A percentile compares a stretch with the other conserved stretches of the same genome.
Evolutionary conservation across 2,888 invertebrate genomes (phyloP).

Genomic region (Acrobasis consociella): DNA sequence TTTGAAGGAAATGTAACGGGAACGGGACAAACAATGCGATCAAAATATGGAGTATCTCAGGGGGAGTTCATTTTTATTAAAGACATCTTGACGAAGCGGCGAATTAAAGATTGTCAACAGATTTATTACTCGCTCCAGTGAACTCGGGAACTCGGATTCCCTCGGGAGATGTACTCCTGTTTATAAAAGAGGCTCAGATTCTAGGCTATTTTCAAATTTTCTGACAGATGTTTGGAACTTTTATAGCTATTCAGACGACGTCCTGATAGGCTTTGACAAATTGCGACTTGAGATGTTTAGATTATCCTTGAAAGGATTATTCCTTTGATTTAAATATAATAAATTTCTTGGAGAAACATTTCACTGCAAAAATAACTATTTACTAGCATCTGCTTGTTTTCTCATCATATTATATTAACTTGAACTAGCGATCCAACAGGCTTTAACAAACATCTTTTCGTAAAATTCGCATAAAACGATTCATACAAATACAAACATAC

Average conservation of each 20-base stretch:
- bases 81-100: constrained; percentile 55
- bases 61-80: constrained; percentile 58
- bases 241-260: constrained; percentile 10
- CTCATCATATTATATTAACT: too few species aligned
- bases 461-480: too few species aligned
- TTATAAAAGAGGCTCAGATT: constrained; percentile 40
- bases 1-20: not conserved
- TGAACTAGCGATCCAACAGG: too few species aligned
- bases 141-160: constrained; percentile 62
- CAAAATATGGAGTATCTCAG: constrained; percentile 45
- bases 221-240: constrained; percentile 33
- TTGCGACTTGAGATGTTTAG: constrained; percentile 8
- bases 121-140: constrained; percentile 79
- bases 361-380: too few species aligned
- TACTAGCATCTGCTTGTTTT: too few species aligned
- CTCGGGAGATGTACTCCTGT: constrained; percentile 53
- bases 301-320: not conserved
- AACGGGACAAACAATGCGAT: constrained; percentile 38
- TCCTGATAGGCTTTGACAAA: constrained; percentile 23
- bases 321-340: too few species aligned
- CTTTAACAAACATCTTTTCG: too few species aligned
- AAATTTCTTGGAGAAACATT: too few species aligned
- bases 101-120: constrained; percentile 82
- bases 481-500: too few species aligned
- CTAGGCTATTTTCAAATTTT: constrained; percentile 38